Conservation (phyloP, 2,888 invertebrate species). For the Caenorhabditis sp. region DNA sequence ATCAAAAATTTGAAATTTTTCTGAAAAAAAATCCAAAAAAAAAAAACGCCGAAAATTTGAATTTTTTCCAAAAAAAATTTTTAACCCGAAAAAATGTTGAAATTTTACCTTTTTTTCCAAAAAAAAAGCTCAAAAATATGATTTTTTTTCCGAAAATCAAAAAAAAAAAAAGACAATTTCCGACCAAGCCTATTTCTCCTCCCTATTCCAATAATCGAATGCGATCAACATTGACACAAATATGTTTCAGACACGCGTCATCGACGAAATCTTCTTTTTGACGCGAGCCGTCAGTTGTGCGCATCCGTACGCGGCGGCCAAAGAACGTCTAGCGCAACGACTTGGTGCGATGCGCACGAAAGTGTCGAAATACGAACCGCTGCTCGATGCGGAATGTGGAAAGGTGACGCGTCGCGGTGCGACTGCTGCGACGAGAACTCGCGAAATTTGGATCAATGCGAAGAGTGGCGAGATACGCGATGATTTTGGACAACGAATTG, state of each 20-base stretch:
- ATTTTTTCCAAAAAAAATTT: too few species aligned
- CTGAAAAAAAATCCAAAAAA: too few species aligned
- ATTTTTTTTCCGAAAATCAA: too few species aligned
- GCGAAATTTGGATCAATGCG: constrained; percentile 71
- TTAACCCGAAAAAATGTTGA: too few species aligned
- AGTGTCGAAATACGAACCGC: constrained; percentile 48
- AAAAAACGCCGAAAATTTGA: too few species aligned
- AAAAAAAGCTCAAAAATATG: too few species aligned
- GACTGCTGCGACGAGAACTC: not conserved
- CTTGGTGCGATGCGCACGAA: constrained; percentile 44
- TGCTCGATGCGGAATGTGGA: constrained; percentile 46
- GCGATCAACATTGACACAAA: not conserved
- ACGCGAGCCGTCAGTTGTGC: constrained; percentile 38
- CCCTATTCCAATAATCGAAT: not conserved
- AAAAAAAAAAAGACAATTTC: too few species aligned
- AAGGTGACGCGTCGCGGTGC: constrained; percentile 13
- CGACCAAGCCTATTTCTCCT: too few species aligned
- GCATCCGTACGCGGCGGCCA: constrained; percentile 43
- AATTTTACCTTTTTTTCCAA: too few species aligned
- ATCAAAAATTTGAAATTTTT: too few species aligned
- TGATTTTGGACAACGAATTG: constrained; percentile 11
- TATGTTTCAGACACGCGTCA: constrained; percentile 52
- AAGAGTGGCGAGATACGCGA: constrained; percentile 1
- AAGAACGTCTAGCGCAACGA: constrained; percentile 38
- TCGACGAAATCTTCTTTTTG: constrained; percentile 53